Conservation (phyloP, 2,888 invertebrate genomes). For the Caenorhabditis japonica region DNA sequence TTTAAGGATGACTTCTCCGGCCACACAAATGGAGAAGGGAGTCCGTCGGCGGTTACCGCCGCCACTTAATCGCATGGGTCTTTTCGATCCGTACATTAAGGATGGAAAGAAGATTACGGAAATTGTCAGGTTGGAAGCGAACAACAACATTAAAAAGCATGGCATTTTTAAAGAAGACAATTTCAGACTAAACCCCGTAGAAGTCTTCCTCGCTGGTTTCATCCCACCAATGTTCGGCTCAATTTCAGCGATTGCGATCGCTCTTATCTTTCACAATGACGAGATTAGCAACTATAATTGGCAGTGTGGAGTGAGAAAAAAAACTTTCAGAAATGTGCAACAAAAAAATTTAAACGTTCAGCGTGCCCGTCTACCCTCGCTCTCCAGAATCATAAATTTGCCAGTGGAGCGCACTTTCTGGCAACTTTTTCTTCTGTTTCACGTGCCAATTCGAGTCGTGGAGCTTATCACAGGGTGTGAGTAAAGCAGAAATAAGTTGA, state of each 20-base stretch:
- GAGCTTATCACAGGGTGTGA: conserved; percentile 75
- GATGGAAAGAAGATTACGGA: conserved; percentile 67
- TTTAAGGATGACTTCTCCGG: conserved; percentile 32
- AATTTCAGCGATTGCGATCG: conserved; percentile 72
- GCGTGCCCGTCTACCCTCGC: conserved; percentile 74
- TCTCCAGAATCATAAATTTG: conserved; percentile 76
- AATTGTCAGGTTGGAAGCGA: conserved; percentile 55
- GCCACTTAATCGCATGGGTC: conserved; percentile 57
- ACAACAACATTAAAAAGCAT: no score
- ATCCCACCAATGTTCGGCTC: conserved; percentile 75
- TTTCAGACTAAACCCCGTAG: conserved; percentile 65
- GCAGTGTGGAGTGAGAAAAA: conserved; percentile 74
- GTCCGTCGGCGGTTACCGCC: conserved; percentile 48
- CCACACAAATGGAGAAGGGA: conserved; percentile 42
- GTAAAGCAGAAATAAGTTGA: background rate
- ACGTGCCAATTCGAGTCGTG: conserved; percentile 73
- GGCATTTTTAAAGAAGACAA: no score
- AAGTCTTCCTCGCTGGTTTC: conserved; percentile 74
- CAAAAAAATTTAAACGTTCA: conserved; percentile 41
- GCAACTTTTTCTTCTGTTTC: conserved; percentile 75
- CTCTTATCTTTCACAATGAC: conserved; percentile 74
- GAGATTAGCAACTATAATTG: conserved; percentile 76
- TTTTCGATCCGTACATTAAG: conserved; percentile 64
- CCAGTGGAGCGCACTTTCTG: conserved; percentile 76
- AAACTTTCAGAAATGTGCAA: background rate